Evolutionary conservation across 1,140 invertebrate species (phyloP).

Genomic region (Scaptomyza hsui): DNA sequence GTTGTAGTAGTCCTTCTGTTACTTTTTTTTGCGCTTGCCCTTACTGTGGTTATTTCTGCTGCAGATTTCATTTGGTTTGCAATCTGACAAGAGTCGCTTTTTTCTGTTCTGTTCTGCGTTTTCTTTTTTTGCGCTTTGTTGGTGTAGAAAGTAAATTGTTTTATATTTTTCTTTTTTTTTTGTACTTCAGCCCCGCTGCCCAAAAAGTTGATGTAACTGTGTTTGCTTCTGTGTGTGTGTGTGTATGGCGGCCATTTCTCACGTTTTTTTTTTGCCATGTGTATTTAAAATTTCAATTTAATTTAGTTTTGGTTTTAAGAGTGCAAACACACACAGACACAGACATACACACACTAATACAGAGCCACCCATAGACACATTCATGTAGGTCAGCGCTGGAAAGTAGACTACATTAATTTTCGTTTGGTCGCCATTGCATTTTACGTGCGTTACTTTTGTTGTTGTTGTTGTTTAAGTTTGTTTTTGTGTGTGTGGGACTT

Average conservation of each 20-base stretch:
- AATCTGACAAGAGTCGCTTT: constrained; percentile 41
- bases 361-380: neutral
- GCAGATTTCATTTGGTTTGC: constrained; percentile 77
- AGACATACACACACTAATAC: constrained; percentile 11
- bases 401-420: constrained; percentile 80
- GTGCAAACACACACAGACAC: constrained; percentile 33
- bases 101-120: constrained; percentile 7
- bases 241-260: constrained; percentile 58
- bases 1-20: constrained; percentile 6
- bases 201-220: constrained; percentile 59
- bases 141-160: constrained; percentile 71
- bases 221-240: constrained; percentile 14
- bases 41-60: constrained; percentile 68
- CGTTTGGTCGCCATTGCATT: constrained; percentile 56
- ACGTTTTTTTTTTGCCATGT: constrained; percentile 55
- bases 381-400: constrained; percentile 64
- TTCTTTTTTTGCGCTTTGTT: constrained; percentile 21
- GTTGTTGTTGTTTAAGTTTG: constrained; percentile 21
- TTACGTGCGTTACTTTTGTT: constrained; percentile 1
- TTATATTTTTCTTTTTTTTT: constrained; percentile 57
- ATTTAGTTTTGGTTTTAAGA: constrained; percentile 81
- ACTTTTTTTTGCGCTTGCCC: constrained; percentile 21
- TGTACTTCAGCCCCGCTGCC: neutral
- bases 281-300: constrained; percentile 82
- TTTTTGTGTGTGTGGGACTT: constrained; percentile 55